phyloP scores from a whole-genome alignment of 2,888 invertebrate genomes.

The Drosophila percnosoma region DNA sequence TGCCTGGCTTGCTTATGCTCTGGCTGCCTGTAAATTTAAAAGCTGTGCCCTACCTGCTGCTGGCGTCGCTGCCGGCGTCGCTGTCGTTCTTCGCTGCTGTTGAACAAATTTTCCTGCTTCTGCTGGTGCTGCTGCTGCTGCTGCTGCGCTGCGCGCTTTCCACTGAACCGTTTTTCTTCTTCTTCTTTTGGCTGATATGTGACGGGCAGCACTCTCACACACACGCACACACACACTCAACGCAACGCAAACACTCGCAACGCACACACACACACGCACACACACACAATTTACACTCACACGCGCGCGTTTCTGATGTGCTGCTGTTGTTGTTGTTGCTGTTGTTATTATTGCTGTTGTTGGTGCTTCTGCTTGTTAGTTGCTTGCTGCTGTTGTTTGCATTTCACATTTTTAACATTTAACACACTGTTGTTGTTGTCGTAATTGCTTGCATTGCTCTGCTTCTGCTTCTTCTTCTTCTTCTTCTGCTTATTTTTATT shows the following conservation, averaged over 20 bases:
- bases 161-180: conserved; percentile 45
- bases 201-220: conserved; percentile 55
- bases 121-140: conserved; percentile 8
- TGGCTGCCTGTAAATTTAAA: conserved; percentile 64
- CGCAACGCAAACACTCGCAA: conserved; percentile 43
- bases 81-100: conserved; percentile 25
- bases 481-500: conserved; percentile 15
- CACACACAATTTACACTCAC: conserved; percentile 34
- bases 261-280: conserved; percentile 32
- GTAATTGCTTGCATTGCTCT: conserved; percentile 29
- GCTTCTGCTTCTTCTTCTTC: conserved; percentile 3
- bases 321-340: conserved; percentile 30
- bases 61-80: conserved; percentile 53
- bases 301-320: conserved; percentile 56
- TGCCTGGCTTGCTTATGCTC: conserved; percentile 46
- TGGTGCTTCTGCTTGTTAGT: conserved; percentile 33
- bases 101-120: conserved; percentile 34
- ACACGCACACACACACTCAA: conserved; percentile 32
- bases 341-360: conserved; percentile 15
- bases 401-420: conserved; percentile 52
- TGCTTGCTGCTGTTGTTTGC: conserved; percentile 36
- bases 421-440: conserved; percentile 15
- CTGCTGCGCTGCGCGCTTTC: conserved; percentile 39
- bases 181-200: conserved; percentile 65
- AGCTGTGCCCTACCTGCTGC: conserved; percentile 69